Base-by-base conservation (phyloP, 2,797 vertebrate genomes). In the Tiaroga cobitis region DNA sequence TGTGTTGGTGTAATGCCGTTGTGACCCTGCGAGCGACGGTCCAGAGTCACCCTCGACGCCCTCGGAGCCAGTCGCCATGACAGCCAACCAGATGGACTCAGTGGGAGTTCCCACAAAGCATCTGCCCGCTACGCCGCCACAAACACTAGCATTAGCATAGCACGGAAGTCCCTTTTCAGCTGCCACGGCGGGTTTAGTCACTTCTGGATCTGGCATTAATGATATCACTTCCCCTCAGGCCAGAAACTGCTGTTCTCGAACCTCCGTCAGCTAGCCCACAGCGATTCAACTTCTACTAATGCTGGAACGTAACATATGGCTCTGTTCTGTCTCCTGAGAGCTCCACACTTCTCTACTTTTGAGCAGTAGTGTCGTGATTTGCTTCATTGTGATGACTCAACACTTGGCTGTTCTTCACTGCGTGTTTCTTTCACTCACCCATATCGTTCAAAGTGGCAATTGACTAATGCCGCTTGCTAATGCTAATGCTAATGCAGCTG, bases 21-120 rank as follows among this genome's bases (percentile, higher is more conserved):
- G 41, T 81, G 81, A 86, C 77, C 86, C 83, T 67, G 65, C 56
- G 61, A 79, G 51, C 34, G 63, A 89, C 84, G 79, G 74, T 51
- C 73, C 77, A 59, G 65, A 81, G 81, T 61, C 74, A 69, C 81
- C 82, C 61, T 67, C 65, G 68, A 82, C 65, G 24, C 74, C 68
- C 37, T 63, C 41, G 72, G 75, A 82, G 29, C 73, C 69, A 49
- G 80, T 82, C 75, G 34, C 63, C 69, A 13, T 70, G 78, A 80
- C 51, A 81, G 63, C 41, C 65, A 78, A 73, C 78, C 88, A 89
- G 89, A 89, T 87, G 83, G 88, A 88, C 88, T 77, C 88, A 59
- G 89, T 69, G 84, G 86, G 85, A 81, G 81, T 74, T 86, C 56
- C 81, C 59, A 49, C 81, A 81, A 87, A 83, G 74, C 86, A 82